phyloP scores from a whole-genome alignment of 1,140 invertebrate species.

The Rhynchophorus ferrugineus region DNA sequence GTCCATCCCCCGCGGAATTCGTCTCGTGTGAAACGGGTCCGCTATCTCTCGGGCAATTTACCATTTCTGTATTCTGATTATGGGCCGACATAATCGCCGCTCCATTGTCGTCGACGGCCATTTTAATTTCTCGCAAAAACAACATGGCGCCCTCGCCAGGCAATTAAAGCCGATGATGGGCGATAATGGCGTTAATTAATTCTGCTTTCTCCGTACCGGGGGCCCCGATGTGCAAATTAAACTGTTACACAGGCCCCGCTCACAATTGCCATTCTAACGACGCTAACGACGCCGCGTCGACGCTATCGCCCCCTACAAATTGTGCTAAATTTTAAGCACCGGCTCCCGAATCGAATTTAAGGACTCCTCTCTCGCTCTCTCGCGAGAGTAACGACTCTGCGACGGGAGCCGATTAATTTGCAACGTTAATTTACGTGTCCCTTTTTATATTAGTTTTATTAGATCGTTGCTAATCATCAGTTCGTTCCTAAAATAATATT shows the following conservation, averaged over 20 bases:
- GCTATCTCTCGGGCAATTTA: slow-evolving; percentile 42
- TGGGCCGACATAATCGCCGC: slow-evolving; percentile 38
- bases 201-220: slow-evolving; percentile 20
- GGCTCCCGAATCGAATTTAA: not conserved
- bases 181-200: slow-evolving; percentile 45
- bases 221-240: slow-evolving; percentile 43
- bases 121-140: slow-evolving; percentile 43
- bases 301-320: not conserved
- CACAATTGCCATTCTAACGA: slow-evolving; percentile 33
- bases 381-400: no score
- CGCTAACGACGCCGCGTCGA: not conserved
- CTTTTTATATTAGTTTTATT: no score
- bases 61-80: slow-evolving; percentile 41
- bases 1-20: slow-evolving; percentile 11
- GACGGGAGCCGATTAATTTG: no score
- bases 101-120: slow-evolving; percentile 39
- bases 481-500: no score
- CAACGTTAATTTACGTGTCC: no score
- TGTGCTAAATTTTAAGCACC: not conserved
- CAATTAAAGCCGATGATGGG: slow-evolving; percentile 45
- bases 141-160: slow-evolving; percentile 40
- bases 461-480: no score
- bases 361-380: no score
- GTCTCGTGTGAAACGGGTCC: slow-evolving; percentile 31
- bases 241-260: slow-evolving; percentile 40